phyloP scores from a whole-genome alignment of 2,888 invertebrate genomes.

The Mimumesa dahlbomi region DNA sequence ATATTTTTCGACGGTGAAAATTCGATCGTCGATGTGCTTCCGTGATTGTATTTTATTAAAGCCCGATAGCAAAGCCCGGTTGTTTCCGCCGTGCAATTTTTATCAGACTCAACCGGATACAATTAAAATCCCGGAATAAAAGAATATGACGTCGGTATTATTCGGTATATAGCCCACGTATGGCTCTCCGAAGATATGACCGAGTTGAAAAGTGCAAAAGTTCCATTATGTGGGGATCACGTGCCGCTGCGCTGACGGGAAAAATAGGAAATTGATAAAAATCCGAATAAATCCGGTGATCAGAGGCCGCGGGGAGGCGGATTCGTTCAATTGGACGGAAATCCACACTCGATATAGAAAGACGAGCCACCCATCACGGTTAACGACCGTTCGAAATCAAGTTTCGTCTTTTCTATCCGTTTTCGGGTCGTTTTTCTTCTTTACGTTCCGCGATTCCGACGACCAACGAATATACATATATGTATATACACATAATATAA shows the following conservation, averaged over 20 bases:
- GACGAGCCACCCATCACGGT: slow-evolving; percentile 30
- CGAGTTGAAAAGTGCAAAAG: not conserved
- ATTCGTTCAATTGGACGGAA: slow-evolving; percentile 11
- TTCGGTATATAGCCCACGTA: not conserved
- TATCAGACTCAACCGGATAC: no score
- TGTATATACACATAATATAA: no score
- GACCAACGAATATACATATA: no score
- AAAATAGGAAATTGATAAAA: slow-evolving; percentile 12
- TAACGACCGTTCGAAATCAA: slow-evolving; percentile 23
- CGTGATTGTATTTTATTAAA: no score
- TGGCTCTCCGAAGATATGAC: not conserved
- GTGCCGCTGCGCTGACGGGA: not conserved
- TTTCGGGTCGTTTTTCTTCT: no score
- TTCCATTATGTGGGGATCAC: slow-evolving; percentile 3
- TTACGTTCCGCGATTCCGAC: no score
- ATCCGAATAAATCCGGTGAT: slow-evolving; percentile 15
- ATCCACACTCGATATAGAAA: slow-evolving; percentile 17
- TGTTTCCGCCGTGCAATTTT: no score
- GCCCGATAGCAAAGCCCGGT: no score
- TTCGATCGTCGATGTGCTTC: no score
- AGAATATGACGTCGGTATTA: no score
- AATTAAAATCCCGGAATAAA: no score
- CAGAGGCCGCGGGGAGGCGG: not conserved
- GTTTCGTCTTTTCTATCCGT: not conserved
- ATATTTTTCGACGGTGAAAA: no score